Evolutionary conservation across 2,113 vertebrate species (phyloP), one percentile per base, ranked within the genome.

Genomic region (Acrocephalus kingi): DNA sequence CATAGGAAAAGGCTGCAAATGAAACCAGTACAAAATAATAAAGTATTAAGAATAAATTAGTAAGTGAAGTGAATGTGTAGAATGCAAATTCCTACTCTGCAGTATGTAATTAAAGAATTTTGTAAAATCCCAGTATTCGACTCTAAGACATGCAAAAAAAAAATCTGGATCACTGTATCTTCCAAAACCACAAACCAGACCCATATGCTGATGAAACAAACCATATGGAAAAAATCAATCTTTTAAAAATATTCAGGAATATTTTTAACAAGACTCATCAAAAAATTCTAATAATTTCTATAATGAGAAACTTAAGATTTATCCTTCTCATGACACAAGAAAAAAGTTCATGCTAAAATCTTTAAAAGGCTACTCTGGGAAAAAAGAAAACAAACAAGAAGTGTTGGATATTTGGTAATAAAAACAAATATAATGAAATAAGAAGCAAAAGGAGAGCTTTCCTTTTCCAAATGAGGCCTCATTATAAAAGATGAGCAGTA

Each of bases 171-270:
- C 27, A 55, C 51, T 59, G 16, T 24, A 33, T 80, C 64, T 87
- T 74, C 63, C 63, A 79, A 95, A 94, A 74, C 67, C 84, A 94
- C 78, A 93, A 94, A 96, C 39, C 22, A 83, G 64, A 74, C 10
- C 63, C 93, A 86, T 63, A 80, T 94, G 90, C 46, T 91, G 68
- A 83, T 71, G 43, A 93, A 91, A 93, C 2, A 11, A 91, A 66
- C 39, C 84, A 90, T 74, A 94, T 84, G 91, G 71, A 13, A 83
- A 91, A 84, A 83, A 75, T 33, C 22, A 43, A 71, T 48, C 15
- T 71, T 90, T 86, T 25, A 45, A 94, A 94, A 85, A 88, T 58
- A 87, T 73, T 67, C 46, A 71, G 55, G n/a, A 88, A 90, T 91
- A 91, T 91, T 80, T 80, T 67, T 30, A 84, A 91, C 17, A 61